These are phyloP conservation scores for Agrilus cyanescens DNA, from an alignment of 2,888 invertebrate species.

Conservation along the genomic window DNA sequence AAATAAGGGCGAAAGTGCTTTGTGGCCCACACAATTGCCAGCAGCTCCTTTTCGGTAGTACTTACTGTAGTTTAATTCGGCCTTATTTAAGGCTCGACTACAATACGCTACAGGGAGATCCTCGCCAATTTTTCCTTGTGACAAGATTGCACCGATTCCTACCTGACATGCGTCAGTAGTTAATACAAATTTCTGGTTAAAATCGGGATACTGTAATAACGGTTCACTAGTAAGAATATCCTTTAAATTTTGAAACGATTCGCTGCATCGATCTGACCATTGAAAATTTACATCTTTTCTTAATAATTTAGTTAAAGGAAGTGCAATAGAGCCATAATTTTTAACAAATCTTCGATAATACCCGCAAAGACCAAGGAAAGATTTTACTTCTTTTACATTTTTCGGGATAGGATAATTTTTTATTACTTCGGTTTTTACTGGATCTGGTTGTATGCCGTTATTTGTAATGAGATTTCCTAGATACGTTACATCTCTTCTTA, in stretches of 20 bases:
- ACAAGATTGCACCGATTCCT: constrained; percentile 18
- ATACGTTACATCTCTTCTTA: too few species aligned
- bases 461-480: too few species aligned
- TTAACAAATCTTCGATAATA: constrained; percentile 27
- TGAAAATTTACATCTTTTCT: too few species aligned
- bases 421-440: too few species aligned
- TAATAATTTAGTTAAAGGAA: constrained; percentile 22
- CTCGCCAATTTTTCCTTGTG: constrained; percentile 25
- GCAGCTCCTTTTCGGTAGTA: constrained; percentile 28
- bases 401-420: neutral
- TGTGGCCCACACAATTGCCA: constrained; percentile 26
- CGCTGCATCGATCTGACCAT: constrained; percentile 9
- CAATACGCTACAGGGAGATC: too few species aligned
- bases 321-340: constrained; percentile 18
- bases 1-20: constrained; percentile 29
- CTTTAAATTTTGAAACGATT: constrained; percentile 13
- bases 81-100: too few species aligned
- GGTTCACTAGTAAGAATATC: constrained; percentile 8
- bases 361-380: constrained; percentile 23
- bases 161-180: too few species aligned
- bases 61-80: constrained; percentile 27
- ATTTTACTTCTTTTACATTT: constrained; percentile 11
- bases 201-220: too few species aligned
- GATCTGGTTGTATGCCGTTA: too few species aligned
- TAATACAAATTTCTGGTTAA: too few species aligned